phyloP scores from a whole-genome alignment of 2,113 vertebrate genomes.

The Martes martes region DNA sequence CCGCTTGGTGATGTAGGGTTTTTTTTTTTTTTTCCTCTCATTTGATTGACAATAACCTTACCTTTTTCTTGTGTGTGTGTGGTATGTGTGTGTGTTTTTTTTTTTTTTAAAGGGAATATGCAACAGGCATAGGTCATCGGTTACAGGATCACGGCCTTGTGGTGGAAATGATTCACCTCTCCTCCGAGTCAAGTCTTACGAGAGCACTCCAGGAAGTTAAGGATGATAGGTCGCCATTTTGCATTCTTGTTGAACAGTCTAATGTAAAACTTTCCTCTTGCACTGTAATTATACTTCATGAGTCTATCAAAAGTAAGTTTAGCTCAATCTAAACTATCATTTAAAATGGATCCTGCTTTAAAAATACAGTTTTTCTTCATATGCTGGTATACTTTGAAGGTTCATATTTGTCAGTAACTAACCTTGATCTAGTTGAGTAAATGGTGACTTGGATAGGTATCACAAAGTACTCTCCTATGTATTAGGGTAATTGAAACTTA shows the following conservation, averaged over 20 bases:
- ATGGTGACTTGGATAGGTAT: background rate
- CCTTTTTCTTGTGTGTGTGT: background rate
- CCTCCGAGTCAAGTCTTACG: slow-evolving; percentile 82
- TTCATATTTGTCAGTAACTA: background rate
- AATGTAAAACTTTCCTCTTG: slow-evolving; percentile 84
- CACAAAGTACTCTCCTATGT: background rate
- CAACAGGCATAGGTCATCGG: slow-evolving; percentile 83
- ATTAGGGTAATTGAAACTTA: background rate
- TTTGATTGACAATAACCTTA: slow-evolving; percentile 46
- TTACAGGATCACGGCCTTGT: slow-evolving; percentile 86
- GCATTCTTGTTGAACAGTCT: slow-evolving; percentile 87
- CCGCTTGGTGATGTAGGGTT: background rate
- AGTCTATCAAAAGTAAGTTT: slow-evolving; percentile 89
- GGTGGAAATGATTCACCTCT: slow-evolving; percentile 87
- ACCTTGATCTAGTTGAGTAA: background rate
- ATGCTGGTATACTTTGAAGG: background rate
- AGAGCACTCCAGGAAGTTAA: slow-evolving; percentile 86
- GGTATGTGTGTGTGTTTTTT: background rate
- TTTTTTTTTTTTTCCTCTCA: background rate
- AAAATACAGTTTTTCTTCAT: background rate
- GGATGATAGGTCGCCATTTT: slow-evolving; percentile 86
- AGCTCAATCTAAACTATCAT: slow-evolving; percentile 27
- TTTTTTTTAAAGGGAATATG: slow-evolving; percentile 86
- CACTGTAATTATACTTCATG: slow-evolving; percentile 87
- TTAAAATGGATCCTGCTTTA: slow-evolving; percentile 46